Conservation (phyloP, 2,888 invertebrate species). For the Neuroscelio doddi region DNA sequence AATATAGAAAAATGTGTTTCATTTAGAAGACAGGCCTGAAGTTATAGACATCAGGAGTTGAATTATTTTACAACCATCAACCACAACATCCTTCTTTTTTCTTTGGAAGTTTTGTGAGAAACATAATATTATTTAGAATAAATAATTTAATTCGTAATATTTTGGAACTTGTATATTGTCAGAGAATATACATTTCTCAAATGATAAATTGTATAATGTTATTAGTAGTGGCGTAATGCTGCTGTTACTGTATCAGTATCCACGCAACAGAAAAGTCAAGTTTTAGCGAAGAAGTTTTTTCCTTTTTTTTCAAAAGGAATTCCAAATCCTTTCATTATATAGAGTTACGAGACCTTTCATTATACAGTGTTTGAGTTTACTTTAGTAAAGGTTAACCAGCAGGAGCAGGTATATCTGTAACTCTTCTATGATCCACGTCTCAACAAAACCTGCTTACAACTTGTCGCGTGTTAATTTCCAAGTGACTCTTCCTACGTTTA, state of each 20-base stretch:
- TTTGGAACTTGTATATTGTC: too few species aligned
- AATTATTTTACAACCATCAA: conserved; percentile 6
- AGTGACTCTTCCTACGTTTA: conserved; percentile 31
- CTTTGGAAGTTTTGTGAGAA: not conserved
- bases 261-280: not conserved
- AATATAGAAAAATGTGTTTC: conserved; percentile 18
- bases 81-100: too few species aligned
- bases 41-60: conserved; percentile 9
- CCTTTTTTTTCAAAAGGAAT: too few species aligned
- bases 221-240: too few species aligned
- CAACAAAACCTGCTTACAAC: conserved; percentile 56
- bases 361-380: conserved; percentile 53
- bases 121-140: conserved; percentile 7
- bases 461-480: conserved; percentile 53
- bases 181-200: too few species aligned
- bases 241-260: too few species aligned
- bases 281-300: too few species aligned
- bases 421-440: not conserved
- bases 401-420: conserved; percentile 29
- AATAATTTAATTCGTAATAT: too few species aligned
- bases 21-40: conserved; percentile 8
- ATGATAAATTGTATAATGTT: too few species aligned
- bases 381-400: conserved; percentile 52
- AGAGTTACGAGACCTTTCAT: conserved; percentile 53
- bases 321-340: conserved; percentile 57